A percentile compares a stretch with the other conserved stretches of the same genome.
Evolutionary conservation across 2,113 vertebrate species (phyloP).

Genomic region (Neomonachus schauinslandi): DNA sequence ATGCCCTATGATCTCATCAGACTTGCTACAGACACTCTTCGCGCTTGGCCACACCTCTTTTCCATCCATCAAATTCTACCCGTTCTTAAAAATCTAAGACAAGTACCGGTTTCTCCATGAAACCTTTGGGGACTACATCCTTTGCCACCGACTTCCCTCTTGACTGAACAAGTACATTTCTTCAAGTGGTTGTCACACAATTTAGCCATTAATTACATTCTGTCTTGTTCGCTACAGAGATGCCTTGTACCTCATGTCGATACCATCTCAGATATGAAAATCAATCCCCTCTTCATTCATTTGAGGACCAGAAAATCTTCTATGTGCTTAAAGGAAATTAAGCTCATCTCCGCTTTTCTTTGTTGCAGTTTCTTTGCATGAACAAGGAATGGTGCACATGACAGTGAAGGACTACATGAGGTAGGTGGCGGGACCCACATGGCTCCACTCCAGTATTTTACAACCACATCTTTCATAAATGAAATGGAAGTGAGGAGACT

Average conservation of each 20-base stretch:
- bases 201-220: background rate
- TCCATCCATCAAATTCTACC: background rate
- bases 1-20: too few species aligned
- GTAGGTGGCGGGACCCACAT: slow-evolving; percentile 81
- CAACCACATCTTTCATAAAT: background rate
- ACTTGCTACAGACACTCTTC: background rate
- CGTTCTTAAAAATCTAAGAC: background rate
- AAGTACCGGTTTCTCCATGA: background rate
- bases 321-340: background rate
- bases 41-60: background rate
- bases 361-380: slow-evolving; percentile 83
- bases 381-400: slow-evolving; percentile 82
- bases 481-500: background rate
- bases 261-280: background rate
- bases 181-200: background rate
- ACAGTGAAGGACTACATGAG: slow-evolving; percentile 86
- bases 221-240: slow-evolving; percentile 45
- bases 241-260: background rate
- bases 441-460: background rate
- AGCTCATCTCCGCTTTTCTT: slow-evolving; percentile 16
- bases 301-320: background rate
- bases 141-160: background rate
- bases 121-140: background rate
- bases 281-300: background rate
- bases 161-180: background rate